Evolutionary conservation across 2,888 invertebrate genomes (phyloP), one percentile per base, ranked within the genome.

Genomic region (Sarcophaga variegata): DNA sequence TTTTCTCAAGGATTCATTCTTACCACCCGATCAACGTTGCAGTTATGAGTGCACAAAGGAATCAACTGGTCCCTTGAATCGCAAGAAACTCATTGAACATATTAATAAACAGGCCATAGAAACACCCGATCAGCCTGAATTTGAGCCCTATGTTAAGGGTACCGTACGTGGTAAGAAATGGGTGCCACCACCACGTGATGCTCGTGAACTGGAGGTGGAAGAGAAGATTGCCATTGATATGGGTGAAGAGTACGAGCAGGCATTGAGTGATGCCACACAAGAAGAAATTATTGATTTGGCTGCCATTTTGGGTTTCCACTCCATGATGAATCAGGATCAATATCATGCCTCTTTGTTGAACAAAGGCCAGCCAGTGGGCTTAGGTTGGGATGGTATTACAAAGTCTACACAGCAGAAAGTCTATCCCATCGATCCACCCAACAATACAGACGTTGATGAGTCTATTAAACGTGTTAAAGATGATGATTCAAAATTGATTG

Each of bases 251-350:
- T 98, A 98, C 92, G 98, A 98, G 93, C 95, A 96, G 91, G 98
- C 98, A n/a, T 95, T 99, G 88, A 95, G 95, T 62, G 95, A 95
- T 91, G 99, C 99, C 77, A 95, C 97, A 89, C 98, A 99, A 94
- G 98, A 98, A 93, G 99, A 99, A 95, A 97, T 99, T 91, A 99
- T 99, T 92, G 99, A 99, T 94, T 95, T 99, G 93, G 99, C 99
- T 91, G 99, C 99, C 93, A 98, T 99, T 94, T 96, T 99, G 92
- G 99, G 99, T 92, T 99, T 99, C 96, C 99, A 99, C 94, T 99
- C 99, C 88, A 99, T 99, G 98, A 97, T 99, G 97, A 99, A 99
- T 94, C 99, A 99, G 95, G 99, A 99, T 93, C 99, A 99, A 94
- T 99, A 99, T 94, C 99, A 99, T 94, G 98, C 99, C 86, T 99